phyloP scores from a whole-genome alignment of 1,140 invertebrate genomes.

The Calliopsis andreniformis region DNA sequence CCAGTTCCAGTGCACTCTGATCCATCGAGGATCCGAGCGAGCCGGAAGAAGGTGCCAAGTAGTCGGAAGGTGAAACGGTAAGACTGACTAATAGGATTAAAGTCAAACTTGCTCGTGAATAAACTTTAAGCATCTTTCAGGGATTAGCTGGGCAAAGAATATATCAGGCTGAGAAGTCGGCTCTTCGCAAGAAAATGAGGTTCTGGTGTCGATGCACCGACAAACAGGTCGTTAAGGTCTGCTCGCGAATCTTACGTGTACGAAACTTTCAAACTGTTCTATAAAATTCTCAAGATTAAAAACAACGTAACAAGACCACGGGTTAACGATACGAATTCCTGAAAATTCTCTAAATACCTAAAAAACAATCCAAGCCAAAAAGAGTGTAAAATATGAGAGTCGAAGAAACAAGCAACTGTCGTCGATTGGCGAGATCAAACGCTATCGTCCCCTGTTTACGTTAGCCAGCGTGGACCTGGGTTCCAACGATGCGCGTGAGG shows the following conservation, averaged over 20 bases:
- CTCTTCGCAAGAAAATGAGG: too few species aligned
- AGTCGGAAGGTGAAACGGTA: slow-evolving; percentile 32
- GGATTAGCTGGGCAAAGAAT: slow-evolving; percentile 16
- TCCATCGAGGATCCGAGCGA: background rate
- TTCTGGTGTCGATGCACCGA: background rate
- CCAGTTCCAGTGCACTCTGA: background rate
- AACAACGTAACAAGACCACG: too few species aligned
- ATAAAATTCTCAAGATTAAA: too few species aligned
- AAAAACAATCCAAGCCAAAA: too few species aligned
- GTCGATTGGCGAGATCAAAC: too few species aligned
- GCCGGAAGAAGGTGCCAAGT: slow-evolving; percentile 14
- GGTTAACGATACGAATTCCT: too few species aligned
- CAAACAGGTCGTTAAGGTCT: background rate
- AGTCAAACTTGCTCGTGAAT: background rate
- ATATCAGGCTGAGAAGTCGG: background rate
- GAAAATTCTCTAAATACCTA: too few species aligned
- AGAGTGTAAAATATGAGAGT: too few species aligned
- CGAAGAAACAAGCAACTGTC: too few species aligned
- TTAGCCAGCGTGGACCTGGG: background rate
- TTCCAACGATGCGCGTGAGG: slow-evolving; percentile 8
- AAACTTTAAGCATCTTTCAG: slow-evolving; percentile 32
- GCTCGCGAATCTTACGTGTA: background rate
- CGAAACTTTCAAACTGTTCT: too few species aligned
- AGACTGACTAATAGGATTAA: slow-evolving; percentile 37
- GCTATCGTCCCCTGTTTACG: background rate